Conservation (phyloP, 2,113 vertebrate genomes). For the Lota lota region DNA sequence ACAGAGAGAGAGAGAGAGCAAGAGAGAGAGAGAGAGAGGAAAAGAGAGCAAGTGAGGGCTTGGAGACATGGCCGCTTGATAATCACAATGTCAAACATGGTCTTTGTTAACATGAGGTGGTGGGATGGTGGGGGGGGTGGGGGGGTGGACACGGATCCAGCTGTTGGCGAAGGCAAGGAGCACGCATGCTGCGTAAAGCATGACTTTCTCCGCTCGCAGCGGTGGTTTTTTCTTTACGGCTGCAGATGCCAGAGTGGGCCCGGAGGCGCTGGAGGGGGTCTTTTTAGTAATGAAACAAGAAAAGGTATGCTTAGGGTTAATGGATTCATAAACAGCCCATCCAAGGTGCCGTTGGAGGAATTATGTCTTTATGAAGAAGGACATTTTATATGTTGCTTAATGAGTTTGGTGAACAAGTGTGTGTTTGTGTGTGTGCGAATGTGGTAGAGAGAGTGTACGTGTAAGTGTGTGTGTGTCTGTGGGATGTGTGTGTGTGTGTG, state of each 20-base stretch:
- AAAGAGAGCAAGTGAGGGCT: background rate
- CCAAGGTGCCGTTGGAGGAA: slow-evolving; percentile 42
- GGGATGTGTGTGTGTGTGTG: slow-evolving; percentile 51
- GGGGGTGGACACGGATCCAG: slow-evolving; percentile 57
- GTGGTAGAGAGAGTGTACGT: slow-evolving; percentile 1
- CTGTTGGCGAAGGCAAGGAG: slow-evolving; percentile 45
- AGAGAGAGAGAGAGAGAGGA: too few species aligned
- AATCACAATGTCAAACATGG: slow-evolving; percentile 62
- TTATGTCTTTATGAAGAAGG: slow-evolving; percentile 45
- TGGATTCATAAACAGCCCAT: slow-evolving; percentile 51
- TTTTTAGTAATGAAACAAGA: slow-evolving; percentile 59
- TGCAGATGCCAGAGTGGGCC: slow-evolving; percentile 54
- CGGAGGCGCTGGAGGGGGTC: slow-evolving; percentile 49
- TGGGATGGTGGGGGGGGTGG: background rate
- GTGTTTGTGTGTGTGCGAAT: background rate
- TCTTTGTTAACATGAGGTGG: slow-evolving; percentile 36
- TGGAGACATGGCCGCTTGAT: slow-evolving; percentile 40
- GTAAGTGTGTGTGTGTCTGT: too few species aligned
- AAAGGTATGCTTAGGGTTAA: slow-evolving; percentile 48
- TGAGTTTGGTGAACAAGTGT: background rate
- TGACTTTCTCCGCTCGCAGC: slow-evolving; percentile 34
- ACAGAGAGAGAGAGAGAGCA: slow-evolving; percentile 25
- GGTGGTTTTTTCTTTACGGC: background rate
- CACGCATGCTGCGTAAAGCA: slow-evolving; percentile 55
- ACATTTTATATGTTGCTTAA: slow-evolving; percentile 36